These are phyloP conservation scores for Cossypha heuglini DNA, from an alignment of 2,797 vertebrate species.

Conservation along the genomic window DNA sequence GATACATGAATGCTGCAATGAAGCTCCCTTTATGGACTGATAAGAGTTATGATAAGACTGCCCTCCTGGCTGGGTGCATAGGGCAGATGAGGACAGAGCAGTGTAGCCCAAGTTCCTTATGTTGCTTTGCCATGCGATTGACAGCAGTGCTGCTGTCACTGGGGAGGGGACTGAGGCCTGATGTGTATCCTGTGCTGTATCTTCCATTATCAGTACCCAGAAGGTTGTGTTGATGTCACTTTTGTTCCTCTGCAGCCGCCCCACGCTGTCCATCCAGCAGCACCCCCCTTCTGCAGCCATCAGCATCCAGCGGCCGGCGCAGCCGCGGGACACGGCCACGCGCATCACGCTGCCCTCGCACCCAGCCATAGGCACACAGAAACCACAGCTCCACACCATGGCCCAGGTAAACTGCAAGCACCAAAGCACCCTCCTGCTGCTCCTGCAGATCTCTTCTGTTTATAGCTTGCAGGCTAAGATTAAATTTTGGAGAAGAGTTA, in stretches of 20 bases:
- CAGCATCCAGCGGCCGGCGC: conserved; percentile 89
- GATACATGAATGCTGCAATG: neutral
- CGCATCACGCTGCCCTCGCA: conserved; percentile 93
- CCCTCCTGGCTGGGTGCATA: neutral
- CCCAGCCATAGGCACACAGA: conserved; percentile 88
- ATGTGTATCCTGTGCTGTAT: neutral
- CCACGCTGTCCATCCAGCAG: conserved; percentile 89
- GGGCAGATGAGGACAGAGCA: neutral
- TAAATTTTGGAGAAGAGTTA: neutral
- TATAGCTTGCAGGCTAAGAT: neutral
- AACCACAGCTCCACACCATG: conserved; percentile 91
- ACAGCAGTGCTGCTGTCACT: neutral
- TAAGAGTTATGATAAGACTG: neutral
- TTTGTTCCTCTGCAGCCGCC: conserved; percentile 74
- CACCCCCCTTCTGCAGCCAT: conserved; percentile 85
- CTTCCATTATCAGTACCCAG: neutral
- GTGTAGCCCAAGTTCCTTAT: rapidly evolving
- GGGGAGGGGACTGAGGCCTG: neutral
- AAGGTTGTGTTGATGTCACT: neutral
- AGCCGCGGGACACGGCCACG: conserved; percentile 84
- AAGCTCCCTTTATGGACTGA: neutral
- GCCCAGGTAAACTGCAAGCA: conserved; percentile 80
- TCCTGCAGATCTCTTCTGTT: rapidly evolving
- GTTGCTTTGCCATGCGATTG: rapidly evolving
- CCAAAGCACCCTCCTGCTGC: neutral